Evolutionary conservation across 1,140 invertebrate genomes (phyloP).

Genomic region (Lutraria rhynchaena): DNA sequence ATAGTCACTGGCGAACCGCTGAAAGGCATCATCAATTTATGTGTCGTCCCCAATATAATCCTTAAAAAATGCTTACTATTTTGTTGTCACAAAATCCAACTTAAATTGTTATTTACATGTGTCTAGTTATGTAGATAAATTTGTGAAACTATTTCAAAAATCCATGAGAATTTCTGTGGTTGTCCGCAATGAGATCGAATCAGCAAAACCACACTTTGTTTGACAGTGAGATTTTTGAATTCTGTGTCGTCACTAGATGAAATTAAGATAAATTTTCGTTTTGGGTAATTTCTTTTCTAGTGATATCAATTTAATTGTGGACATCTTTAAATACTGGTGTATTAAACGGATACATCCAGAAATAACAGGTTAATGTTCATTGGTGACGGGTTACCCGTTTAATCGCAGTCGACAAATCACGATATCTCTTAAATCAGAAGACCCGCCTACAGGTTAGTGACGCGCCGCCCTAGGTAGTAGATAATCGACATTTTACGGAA

Average conservation of each 20-base stretch:
- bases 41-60: background rate
- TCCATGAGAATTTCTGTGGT: background rate
- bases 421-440: constrained; percentile 1
- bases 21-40: background rate
- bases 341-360: constrained; percentile 38
- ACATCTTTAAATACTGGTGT: constrained; percentile 45
- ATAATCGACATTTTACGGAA: background rate
- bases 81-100: background rate
- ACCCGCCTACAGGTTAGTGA: constrained; percentile 32
- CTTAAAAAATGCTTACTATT: background rate
- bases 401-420: constrained; percentile 20
- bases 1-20: constrained; percentile 1
- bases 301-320: constrained; percentile 30
- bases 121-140: no score
- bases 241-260: no score
- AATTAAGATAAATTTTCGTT: constrained; percentile 27
- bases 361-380: constrained; percentile 28
- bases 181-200: no score
- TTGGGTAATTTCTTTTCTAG: constrained; percentile 13
- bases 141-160: no score
- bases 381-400: constrained; percentile 38
- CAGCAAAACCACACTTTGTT: background rate
- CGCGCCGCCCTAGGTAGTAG: constrained; percentile 20
- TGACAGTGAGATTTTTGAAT: no score
- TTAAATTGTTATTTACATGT: no score